Percentiles rank a stretch among this genome's conserved stretches.
Evolutionary conservation across 2,113 vertebrate species (phyloP).

Genomic region (Numida meleagris): DNA sequence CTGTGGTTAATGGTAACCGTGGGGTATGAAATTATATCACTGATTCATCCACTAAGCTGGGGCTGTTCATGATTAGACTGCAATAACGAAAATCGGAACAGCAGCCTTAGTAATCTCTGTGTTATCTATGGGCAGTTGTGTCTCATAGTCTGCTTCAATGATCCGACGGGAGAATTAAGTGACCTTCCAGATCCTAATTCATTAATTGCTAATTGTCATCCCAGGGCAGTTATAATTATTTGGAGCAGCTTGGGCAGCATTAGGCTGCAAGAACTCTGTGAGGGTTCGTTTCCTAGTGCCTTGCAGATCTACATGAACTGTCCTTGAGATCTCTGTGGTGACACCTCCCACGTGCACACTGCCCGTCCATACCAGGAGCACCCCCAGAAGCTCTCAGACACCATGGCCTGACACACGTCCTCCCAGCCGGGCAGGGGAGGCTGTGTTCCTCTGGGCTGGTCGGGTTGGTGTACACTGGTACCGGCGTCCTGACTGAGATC

Average conservation of each 20-base stretch:
- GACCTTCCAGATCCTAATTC: background rate
- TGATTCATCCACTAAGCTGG: accelerated
- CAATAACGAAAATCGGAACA: background rate
- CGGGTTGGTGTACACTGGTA: background rate
- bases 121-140: background rate
- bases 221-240: background rate
- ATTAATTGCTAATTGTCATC: background rate
- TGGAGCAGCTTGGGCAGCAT: background rate
- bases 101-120: background rate
- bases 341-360: background rate
- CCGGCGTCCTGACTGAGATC: background rate
- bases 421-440: background rate
- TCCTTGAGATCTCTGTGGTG: background rate
- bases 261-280: background rate
- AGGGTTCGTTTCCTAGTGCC: background rate
- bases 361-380: background rate
- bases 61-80: background rate
- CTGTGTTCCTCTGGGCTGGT: background rate
- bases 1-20: background rate
- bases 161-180: background rate
- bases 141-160: background rate
- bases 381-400: background rate
- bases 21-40: background rate
- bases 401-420: no score
- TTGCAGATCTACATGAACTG: background rate